These are phyloP conservation scores for Sciurus niger DNA, from an alignment of 2,113 vertebrate species.

Conservation along the genomic window DNA sequence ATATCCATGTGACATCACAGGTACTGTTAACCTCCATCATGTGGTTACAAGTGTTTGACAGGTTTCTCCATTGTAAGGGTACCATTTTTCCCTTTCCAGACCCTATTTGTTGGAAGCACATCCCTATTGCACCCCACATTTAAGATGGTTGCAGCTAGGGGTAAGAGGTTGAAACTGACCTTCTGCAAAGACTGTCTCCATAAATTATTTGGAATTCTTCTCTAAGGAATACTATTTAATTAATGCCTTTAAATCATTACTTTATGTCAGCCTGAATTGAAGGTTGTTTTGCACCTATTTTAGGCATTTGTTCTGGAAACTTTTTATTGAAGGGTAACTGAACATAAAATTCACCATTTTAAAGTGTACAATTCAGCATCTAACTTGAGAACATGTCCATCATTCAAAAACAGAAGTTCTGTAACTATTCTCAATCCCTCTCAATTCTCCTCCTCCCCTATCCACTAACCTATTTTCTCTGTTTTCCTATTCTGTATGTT, in stretches of 20 bases:
- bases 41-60: background rate
- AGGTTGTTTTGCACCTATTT: background rate
- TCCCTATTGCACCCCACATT: background rate
- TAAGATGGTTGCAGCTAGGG: background rate
- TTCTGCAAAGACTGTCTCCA: background rate
- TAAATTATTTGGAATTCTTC: slow-evolving; percentile 38
- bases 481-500: background rate
- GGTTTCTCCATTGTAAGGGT: background rate
- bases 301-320: background rate
- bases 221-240: background rate
- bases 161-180: background rate
- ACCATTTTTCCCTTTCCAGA: background rate
- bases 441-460: background rate
- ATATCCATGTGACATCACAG: background rate
- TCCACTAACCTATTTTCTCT: background rate
- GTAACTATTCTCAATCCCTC: background rate
- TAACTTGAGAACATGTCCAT: background rate
- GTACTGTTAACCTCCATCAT: background rate
- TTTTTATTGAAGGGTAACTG: background rate
- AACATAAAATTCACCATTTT: background rate
- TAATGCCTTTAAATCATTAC: background rate
- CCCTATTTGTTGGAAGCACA: background rate
- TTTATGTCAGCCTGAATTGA: background rate
- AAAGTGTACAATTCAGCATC: background rate
- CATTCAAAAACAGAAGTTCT: background rate